Base-by-base conservation (phyloP, 2,113 vertebrate genomes). In the Odontesthes bonariensis region DNA sequence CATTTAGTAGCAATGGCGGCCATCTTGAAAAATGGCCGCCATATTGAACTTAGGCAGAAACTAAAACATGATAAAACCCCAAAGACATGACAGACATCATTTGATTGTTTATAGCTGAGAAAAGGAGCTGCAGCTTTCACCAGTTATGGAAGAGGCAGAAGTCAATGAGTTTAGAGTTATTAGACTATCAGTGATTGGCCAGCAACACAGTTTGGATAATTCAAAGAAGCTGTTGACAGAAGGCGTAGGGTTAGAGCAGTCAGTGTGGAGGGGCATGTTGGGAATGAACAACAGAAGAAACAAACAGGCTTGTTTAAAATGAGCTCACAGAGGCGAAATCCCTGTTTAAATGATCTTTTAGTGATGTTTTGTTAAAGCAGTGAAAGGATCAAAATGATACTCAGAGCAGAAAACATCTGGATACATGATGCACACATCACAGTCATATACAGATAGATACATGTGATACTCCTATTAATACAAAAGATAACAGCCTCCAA, bases 381-480 rank as follows among this genome's bases (percentile, higher is more conserved):
- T 46, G 27, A 27, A 27, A 27, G n/a, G n/a, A n/a, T n/a, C n/a
- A n/a, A 23, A 53, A 67, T 56, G 32, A 63, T 22, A 16, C 16
- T 31, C n/a, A n/a, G n/a, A n/a, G n/a, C n/a, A n/a, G n/a, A n/a
- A 62, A 51, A 23, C 20, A 69, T 40, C 5, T 62, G 33, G 35
- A n/a, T 10, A 65, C 44, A 20, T 14, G 27, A 17, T 38, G 7
- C 35, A n/a, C n/a, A 53, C 33, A 32, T 67, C 27, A 73, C 44
- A 27, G 27, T 27, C 27, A 27, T 27, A 27, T 27, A 27, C 27
- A n/a, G 10, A 4, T 47, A 49, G 1, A 74, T 40, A 35, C 31
- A 20, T 74, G 31, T 57, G 35, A 46, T 35, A 56, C 8, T 32
- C 31, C 47, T 46, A 42, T 54, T 55, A 76, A 46, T 54, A 75